Evolutionary conservation across 2,888 invertebrate genomes (phyloP), one percentile per base, ranked within the genome.

Genomic region (Lordiphosa andalusiaca): DNA sequence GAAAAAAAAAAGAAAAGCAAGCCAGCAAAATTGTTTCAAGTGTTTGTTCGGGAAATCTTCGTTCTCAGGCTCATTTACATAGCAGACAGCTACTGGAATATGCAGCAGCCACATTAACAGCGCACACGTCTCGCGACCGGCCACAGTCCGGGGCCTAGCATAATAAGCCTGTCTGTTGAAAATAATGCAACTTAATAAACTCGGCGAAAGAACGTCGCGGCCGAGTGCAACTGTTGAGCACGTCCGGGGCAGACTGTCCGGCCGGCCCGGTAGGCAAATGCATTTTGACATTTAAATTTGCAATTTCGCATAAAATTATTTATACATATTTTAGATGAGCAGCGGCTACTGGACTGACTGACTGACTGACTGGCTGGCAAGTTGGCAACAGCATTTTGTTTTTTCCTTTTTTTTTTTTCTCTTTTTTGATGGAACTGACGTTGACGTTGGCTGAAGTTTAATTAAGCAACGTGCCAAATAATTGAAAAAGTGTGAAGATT

Each of bases 401-500:
- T n/a, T n/a, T n/a, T n/a, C n/a, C n/a, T n/a, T n/a, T n/a, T n/a
- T n/a, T n/a, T n/a, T n/a, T n/a, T n/a, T n/a, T n/a, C n/a, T n/a
- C 21, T 30, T 13, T 30, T 30, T 44, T 44, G 42, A 44, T 57
- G 63, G 73, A 38, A 46, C 58, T 80, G 80, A 75, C 75, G 73
- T 72, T 70, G 73, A 67, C 72, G 58, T 60, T 57, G 37, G 56
- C 71, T 86, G 86, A 86, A 87, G 86, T 87, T 87, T 87, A 87
- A 87, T 87, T 87, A 87, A 86, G 73, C 75, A 72, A 81, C 74
- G 81, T 87, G 86, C 86, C 87, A 86, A 86, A 87, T 85, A 86
- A 80, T 85, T 85, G 84, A 81, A 86, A 86, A 85, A 76, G 87
- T 87, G 86, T 87, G 87, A 86, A 86, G 75, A 86, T 86, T 87